Evolutionary conservation across 2,888 invertebrate genomes (phyloP), one percentile per base, ranked within the genome.

Genomic region (Phoronis australis): DNA sequence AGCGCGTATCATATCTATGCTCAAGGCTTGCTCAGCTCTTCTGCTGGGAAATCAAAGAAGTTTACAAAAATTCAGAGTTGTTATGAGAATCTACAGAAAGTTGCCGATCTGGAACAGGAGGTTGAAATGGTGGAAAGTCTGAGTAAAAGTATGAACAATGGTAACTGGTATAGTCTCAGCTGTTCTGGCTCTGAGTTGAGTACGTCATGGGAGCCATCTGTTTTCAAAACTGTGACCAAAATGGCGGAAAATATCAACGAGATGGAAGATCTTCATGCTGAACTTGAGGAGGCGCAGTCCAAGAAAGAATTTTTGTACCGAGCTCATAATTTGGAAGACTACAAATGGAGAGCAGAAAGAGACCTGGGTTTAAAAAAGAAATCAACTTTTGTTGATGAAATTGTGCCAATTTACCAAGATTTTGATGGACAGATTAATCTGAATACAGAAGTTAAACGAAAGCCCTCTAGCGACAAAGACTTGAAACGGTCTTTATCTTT

Each of bases 321-420:
- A 42, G 85, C 90, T 0, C 84, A 85, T 65, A 86, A 88, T 62
- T 78, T 85, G 0, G 85, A 85, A 48, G 84, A 84, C 42, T 82
- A 84, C 41, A 83, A 85, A 55, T 93, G 93, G 93, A 84, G 82
- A 55, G 68, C 65, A 5, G 56, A 63, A 18, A 83, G 83, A 27
- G 91, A 91, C 67, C 81, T 85, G 56, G 88, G 90, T 0, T 78
- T 94, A 35, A 82, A 87, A 64, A 83, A 85, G 37, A 90, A 88
- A 72, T 89, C 91, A 71, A 87, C 88, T 69, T 91, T 92, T 0
- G 89, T 93, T 0, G 88, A 89, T 73, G 88, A 93, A 75, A 82
- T 93, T 9, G 84, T 55, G 45, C 48, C 52, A 9, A 37, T 63
- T 23, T 70, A 61, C 53, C 59, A 63, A 39, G 42, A 20, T 2